Percentiles rank a stretch among this genome's conserved stretches.
Conservation (phyloP, 2,797 vertebrate genomes). For the Pristis pectinata region DNA sequence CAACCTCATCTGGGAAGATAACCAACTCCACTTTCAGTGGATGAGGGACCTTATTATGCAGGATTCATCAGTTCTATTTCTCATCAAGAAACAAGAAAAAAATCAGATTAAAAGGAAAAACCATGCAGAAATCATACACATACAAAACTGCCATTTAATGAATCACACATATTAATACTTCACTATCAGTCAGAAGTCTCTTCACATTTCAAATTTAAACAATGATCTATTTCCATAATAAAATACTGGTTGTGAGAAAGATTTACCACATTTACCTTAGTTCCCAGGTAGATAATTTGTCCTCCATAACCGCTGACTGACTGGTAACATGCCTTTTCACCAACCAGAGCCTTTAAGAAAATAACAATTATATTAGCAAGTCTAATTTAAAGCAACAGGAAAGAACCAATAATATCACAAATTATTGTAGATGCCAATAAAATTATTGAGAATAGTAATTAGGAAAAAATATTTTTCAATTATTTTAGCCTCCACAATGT, state of each 20-base stretch:
- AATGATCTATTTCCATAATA: neutral
- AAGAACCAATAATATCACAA: neutral
- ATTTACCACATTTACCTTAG: conserved; percentile 67
- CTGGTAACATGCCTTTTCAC: conserved; percentile 94
- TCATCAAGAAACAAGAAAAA: neutral
- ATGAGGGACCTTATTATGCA: neutral
- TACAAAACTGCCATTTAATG: neutral
- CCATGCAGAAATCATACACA: neutral
- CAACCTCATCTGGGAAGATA: neutral
- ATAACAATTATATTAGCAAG: neutral
- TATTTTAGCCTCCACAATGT: neutral
- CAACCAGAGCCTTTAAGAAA: conserved; percentile 76
- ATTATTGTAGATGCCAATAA: neutral
- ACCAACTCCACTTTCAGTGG: neutral
- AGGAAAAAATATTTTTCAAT: neutral
- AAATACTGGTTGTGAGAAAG: neutral
- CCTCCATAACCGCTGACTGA: conserved; percentile 83
- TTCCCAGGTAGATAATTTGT: conserved; percentile 89
- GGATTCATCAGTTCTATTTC: neutral
- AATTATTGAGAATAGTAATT: neutral
- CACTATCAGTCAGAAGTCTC: neutral
- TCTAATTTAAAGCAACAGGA: neutral
- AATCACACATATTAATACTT: neutral
- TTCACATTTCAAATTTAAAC: no score
- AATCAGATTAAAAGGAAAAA: neutral